These are phyloP conservation scores for Apamea epomidion DNA, from an alignment of 2,888 invertebrate species.

Conservation along the genomic window DNA sequence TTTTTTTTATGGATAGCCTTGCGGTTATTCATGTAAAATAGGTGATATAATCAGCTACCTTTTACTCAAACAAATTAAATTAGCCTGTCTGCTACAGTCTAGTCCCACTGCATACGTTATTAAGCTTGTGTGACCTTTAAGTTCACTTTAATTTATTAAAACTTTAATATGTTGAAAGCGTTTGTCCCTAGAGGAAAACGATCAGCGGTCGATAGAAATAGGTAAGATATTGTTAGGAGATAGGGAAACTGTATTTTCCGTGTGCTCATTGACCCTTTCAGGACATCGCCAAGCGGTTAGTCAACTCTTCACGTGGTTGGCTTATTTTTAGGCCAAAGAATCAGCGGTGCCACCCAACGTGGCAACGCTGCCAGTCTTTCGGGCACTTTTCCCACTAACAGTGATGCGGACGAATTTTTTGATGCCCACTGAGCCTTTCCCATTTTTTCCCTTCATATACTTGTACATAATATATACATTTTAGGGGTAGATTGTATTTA, in stretches of 20 bases:
- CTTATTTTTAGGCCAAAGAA: no score
- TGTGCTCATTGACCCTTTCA: neutral
- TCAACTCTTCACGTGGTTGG: no score
- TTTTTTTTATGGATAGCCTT: no score
- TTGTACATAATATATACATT: no score
- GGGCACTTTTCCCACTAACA: neutral
- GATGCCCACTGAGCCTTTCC: neutral
- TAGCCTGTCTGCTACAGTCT: neutral
- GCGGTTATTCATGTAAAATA: neutral
- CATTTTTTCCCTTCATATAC: neutral
- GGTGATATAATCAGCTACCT: neutral
- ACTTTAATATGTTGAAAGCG: constrained; percentile 28
- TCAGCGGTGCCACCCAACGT: neutral
- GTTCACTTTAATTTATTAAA: constrained; percentile 43
- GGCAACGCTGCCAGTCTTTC: neutral
- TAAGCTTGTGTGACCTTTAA: constrained; percentile 34
- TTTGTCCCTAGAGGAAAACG: constrained; percentile 12
- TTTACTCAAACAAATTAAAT: constrained; percentile 2
- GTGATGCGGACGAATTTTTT: neutral
- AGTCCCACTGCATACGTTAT: neutral
- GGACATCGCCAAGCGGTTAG: neutral
- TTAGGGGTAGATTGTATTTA: no score
- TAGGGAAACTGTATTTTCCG: neutral
- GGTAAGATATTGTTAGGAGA: neutral
- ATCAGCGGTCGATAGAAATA: neutral